Percentiles rank a stretch among this genome's conserved stretches.
phyloP scores from a whole-genome alignment of 2,113 vertebrate species.

The Peromyscus leucopus region DNA sequence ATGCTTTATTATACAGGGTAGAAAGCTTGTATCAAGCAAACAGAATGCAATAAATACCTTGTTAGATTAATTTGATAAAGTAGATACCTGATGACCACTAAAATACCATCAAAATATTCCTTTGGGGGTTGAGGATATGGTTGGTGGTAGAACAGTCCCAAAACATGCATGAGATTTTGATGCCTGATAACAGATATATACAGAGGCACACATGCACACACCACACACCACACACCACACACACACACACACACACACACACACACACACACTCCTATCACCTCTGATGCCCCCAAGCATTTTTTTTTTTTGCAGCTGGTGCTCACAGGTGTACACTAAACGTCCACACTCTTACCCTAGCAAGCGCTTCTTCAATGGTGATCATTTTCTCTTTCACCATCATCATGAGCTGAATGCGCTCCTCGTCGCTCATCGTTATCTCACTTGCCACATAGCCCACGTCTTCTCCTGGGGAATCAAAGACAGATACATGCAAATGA shows the following conservation, averaged over 20 bases:
- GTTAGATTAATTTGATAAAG: background rate
- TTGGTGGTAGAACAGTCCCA: too few species aligned
- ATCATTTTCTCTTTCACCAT: slow-evolving; percentile 99
- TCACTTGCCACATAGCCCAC: slow-evolving; percentile 98
- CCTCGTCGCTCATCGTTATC: slow-evolving; percentile 99
- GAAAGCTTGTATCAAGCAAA: background rate
- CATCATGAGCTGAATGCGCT: slow-evolving; percentile 99
- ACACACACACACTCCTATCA: background rate
- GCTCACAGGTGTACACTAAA: fast-evolving
- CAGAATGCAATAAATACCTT: background rate
- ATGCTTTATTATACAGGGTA: background rate
- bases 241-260: background rate
- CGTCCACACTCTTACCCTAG: slow-evolving; percentile 90
- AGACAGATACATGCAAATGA: background rate
- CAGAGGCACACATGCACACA: background rate
- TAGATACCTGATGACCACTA: background rate
- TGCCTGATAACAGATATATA: background rate
- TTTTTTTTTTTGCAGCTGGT: fast-evolving
- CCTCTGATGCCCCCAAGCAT: background rate
- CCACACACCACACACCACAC: background rate
- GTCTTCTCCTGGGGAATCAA: slow-evolving; percentile 91
- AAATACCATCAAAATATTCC: background rate
- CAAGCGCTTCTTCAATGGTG: slow-evolving; percentile 97
- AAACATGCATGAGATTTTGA: background rate
- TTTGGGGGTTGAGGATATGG: background rate